Conservation (phyloP, 2,888 invertebrate genomes). For the Merodon equestris region DNA sequence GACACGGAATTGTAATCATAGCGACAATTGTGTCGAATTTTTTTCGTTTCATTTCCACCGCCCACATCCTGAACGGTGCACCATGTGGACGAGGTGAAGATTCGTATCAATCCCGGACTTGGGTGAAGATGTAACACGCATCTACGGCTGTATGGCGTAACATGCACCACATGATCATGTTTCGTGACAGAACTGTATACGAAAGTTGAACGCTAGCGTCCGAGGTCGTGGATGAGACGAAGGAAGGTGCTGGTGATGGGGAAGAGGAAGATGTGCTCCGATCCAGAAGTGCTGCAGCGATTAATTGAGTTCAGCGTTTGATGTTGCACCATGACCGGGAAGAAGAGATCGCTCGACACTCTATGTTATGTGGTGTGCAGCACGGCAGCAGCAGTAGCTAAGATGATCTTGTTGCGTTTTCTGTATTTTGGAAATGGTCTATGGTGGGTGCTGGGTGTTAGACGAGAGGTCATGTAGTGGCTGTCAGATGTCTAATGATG, state of each 20-base stretch:
- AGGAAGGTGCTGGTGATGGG: too few species aligned
- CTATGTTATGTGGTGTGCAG: neutral
- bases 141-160: conserved; percentile 36
- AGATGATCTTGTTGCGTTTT: conserved; percentile 63
- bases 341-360: conserved; percentile 14
- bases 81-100: conserved; percentile 17
- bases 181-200: conserved; percentile 65
- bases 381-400: conserved; percentile 37
- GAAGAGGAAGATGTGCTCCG: conserved; percentile 55
- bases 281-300: conserved; percentile 28
- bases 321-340: conserved; percentile 66
- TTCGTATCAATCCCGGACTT: conserved; percentile 56
- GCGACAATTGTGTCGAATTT: conserved; percentile 56
- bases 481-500: conserved; percentile 57
- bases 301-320: conserved; percentile 68
- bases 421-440: neutral
- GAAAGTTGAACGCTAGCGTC: conserved; percentile 24
- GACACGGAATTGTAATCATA: conserved; percentile 53
- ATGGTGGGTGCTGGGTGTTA: conserved; percentile 39
- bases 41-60: conserved; percentile 37
- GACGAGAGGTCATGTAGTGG: conserved; percentile 51
- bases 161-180: conserved; percentile 63
- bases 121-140: conserved; percentile 49
- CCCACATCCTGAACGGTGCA: neutral
- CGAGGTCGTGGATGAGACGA: conserved; percentile 7